Conservation (phyloP, 2,113 vertebrate genomes). For the Cyrtonyx montezumae region DNA sequence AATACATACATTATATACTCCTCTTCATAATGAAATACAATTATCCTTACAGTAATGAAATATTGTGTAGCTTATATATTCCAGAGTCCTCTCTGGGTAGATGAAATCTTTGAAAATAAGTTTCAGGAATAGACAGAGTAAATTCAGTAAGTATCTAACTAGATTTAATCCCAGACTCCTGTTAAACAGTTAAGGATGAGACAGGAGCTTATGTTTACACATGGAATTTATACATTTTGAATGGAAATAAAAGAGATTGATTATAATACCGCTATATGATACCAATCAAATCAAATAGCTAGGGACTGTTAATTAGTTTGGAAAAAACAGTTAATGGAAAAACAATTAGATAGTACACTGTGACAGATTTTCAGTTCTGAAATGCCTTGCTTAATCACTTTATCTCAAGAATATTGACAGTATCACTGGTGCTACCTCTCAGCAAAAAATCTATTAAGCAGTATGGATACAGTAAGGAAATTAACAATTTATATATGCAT, state of each 20-base stretch:
- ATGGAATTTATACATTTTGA: neutral
- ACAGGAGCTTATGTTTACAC: neutral
- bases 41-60: neutral
- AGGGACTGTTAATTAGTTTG: neutral
- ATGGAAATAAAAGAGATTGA: neutral
- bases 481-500: neutral
- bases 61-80: neutral
- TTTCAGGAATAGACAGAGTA: neutral
- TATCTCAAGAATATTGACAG: neutral
- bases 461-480: neutral
- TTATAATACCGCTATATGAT: neutral
- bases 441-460: neutral
- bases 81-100: neutral
- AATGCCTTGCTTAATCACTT: neutral
- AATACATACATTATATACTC: too few relatives aligned
- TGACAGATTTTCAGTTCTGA: neutral
- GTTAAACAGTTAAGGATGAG: neutral
- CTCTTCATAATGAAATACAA: too few relatives aligned
- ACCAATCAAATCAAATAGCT: neutral
- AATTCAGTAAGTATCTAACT: neutral
- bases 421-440: neutral
- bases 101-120: neutral
- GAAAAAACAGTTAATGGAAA: constrained; percentile 26
- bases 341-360: neutral
- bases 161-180: neutral